Conservation (phyloP, 2,797 vertebrate genomes). For the Sebastiscus tertius region DNA sequence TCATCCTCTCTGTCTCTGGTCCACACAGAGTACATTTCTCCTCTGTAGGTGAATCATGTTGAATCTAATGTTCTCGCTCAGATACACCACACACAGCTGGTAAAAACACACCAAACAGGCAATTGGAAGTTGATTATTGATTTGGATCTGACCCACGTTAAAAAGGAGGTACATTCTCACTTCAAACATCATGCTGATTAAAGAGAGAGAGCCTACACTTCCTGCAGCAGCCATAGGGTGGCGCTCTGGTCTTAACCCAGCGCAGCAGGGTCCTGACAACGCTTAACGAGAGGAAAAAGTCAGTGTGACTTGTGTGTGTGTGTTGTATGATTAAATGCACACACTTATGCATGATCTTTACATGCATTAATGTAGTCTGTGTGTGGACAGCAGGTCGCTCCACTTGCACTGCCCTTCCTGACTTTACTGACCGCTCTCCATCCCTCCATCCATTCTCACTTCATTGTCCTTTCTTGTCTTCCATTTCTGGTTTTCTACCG, state of each 20-base stretch:
- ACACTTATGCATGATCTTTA: constrained; percentile 66
- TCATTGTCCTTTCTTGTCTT: not conserved
- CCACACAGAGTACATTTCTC: not conserved
- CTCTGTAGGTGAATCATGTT: not conserved
- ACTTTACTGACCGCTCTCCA: constrained; percentile 5
- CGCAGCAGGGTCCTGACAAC: constrained; percentile 10
- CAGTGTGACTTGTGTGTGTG: constrained; percentile 27
- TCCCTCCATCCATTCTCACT: constrained; percentile 6
- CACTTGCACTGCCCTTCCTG: constrained; percentile 25
- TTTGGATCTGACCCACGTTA: not conserved
- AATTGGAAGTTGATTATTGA: not conserved
- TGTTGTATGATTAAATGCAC: constrained; percentile 34
- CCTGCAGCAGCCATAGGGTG: constrained; percentile 54
- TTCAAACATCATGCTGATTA: not conserved
- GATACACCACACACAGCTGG: not conserved
- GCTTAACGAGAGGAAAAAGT: constrained; percentile 30
- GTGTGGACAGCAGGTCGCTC: constrained; percentile 40
- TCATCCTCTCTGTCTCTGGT: not conserved
- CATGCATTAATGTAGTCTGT: constrained; percentile 60
- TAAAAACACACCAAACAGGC: not conserved
- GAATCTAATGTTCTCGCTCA: not conserved
- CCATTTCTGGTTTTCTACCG: not conserved
- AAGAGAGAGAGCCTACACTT: not conserved
- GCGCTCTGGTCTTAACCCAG: constrained; percentile 58
- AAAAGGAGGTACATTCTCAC: not conserved